Conservation (phyloP, 2,113 vertebrate genomes). For the Ia io region DNA sequence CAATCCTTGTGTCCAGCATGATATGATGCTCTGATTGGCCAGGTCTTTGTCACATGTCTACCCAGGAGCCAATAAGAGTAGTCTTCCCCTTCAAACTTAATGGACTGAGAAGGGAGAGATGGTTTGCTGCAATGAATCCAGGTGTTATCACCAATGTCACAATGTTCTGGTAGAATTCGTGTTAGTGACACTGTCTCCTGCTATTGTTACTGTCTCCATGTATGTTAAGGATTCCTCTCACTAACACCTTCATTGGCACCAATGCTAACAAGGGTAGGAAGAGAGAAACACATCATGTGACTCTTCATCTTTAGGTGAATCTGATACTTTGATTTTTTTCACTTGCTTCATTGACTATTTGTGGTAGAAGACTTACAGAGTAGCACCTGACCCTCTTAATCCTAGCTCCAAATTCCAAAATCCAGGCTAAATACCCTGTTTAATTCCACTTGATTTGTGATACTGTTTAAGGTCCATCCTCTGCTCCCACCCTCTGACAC, state of each 20-base stretch:
- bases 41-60: background rate
- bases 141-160: background rate
- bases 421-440: background rate
- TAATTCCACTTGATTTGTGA: background rate
- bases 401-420: background rate
- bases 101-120: background rate
- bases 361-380: background rate
- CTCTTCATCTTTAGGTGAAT: background rate
- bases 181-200: background rate
- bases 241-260: background rate
- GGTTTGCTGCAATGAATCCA: background rate
- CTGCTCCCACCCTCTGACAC: background rate
- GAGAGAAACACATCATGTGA: background rate
- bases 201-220: background rate
- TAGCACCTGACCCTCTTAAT: background rate
- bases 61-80: background rate
- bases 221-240: background rate
- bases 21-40: background rate
- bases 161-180: background rate
- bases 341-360: background rate
- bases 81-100: background rate
- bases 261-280: background rate
- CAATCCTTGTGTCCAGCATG: background rate
- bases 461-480: background rate
- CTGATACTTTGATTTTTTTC: background rate